Base-by-base conservation (phyloP, 1,140 invertebrate genomes). In the Archegozetes longisetosus region DNA sequence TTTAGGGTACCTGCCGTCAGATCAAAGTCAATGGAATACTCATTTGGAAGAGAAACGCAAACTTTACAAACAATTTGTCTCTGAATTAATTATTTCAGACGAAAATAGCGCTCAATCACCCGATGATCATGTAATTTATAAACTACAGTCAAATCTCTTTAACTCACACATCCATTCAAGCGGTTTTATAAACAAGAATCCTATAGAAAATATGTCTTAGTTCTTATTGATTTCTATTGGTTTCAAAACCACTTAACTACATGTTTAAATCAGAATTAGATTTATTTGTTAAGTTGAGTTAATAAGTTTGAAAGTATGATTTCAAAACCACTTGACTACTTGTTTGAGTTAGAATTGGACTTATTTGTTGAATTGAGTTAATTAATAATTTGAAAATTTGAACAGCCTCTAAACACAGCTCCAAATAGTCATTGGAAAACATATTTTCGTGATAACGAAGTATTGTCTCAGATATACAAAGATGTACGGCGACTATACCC, bases 371-470 rank as follows among this genome's bases (percentile, higher is more conserved):
- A n/a, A n/a, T n/a, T n/a, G n/a, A n/a, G n/a, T n/a, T n/a, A n/a
- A n/a, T n/a, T n/a, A n/a, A n/a, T n/a, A n/a, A n/a, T n/a, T n/a
- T n/a, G n/a, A n/a, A n/a, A n/a, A n/a, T n/a, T n/a, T n/a, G n/a
- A 32, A 48, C 24, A 66, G 64, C 64, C 64, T 2, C 71, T 97
- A n/a, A 95, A 87, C 73, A 82, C 85, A 23, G 90, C 88, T 69
- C 92, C 92, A 2, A 84, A 89, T 62, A 93, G 90, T 67, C 83
- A 88, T 58, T 98, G 93, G 93, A 84, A 86, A 62, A 82, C 81
- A 0, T 91, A 82, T 71, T 98, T 97, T 71, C 91, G 88, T 72
- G 92, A 98, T 70, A 97, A 97, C 73, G 91, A 98, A 75, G 87
- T 92, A 63, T 71, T 98, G 12, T 60, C 92, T 55, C 91, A 98